Conservation (phyloP, 2,888 invertebrate genomes). For the Melieria omissa region DNA sequence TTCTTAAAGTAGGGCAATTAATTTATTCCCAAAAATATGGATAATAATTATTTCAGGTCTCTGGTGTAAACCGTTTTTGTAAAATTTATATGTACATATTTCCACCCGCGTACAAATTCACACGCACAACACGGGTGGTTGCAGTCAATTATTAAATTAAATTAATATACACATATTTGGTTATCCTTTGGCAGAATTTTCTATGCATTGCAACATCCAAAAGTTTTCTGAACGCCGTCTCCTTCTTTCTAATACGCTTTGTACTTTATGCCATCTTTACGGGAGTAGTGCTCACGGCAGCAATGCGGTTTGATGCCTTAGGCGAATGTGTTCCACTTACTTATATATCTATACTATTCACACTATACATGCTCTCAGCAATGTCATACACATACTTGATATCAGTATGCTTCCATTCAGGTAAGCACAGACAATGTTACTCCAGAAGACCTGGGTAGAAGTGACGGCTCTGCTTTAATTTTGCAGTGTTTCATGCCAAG, state of each 20-base stretch:
- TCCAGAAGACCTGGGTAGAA: not conserved
- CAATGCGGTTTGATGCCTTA: constrained; percentile 51
- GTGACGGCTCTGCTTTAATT: not conserved
- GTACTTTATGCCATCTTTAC: constrained; percentile 52
- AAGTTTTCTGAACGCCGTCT: constrained; percentile 62
- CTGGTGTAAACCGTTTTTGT: no score
- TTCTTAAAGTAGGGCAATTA: no score
- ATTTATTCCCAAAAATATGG: no score
- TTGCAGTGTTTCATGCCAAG: constrained; percentile 63
- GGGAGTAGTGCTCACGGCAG: constrained; percentile 47
- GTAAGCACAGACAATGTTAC: constrained; percentile 46
- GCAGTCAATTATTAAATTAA: no score
- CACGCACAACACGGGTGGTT: no score
- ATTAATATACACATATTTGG: not conserved
- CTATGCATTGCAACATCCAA: constrained; percentile 62
- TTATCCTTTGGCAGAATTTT: constrained; percentile 51
- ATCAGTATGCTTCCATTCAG: constrained; percentile 64
- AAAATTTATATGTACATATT: not conserved
- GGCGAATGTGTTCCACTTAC: constrained; percentile 47
- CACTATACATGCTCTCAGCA: constrained; percentile 56
- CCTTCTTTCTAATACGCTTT: constrained; percentile 61
- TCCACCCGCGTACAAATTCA: no score
- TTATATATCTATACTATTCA: constrained; percentile 53
- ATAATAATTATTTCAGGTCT: no score
- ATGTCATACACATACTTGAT: constrained; percentile 64